Evolutionary conservation across 1,140 invertebrate species (phyloP).

Genomic region (Adelges cooleyi): DNA sequence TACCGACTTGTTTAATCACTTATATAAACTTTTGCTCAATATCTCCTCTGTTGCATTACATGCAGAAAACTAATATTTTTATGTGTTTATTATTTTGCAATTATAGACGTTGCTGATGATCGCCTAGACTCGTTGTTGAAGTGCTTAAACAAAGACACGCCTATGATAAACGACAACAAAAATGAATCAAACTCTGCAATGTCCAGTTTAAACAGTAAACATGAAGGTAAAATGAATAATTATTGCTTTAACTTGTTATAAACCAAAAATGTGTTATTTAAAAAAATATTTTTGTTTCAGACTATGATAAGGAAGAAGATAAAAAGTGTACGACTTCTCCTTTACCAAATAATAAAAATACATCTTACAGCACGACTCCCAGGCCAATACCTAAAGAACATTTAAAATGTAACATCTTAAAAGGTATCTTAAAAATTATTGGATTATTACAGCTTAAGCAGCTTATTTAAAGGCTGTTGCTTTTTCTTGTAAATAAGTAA

Average conservation of each 20-base stretch:
- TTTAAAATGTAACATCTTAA: constrained; percentile 89
- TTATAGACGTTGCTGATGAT: constrained; percentile 39
- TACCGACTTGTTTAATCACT: no score
- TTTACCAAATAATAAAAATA: constrained; percentile 54
- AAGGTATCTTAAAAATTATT: constrained; percentile 46
- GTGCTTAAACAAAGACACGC: constrained; percentile 46
- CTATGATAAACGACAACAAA: constrained; percentile 31
- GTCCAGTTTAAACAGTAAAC: constrained; percentile 31
- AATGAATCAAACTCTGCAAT: constrained; percentile 34
- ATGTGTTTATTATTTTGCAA: no score
- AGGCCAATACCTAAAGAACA: constrained; percentile 70
- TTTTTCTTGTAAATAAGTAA: no score
- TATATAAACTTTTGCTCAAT: no score
- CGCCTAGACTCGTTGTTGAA: constrained; percentile 51
- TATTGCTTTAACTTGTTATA: background rate
- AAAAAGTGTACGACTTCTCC: constrained; percentile 30
- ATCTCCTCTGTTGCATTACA: no score
- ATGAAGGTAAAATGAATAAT: constrained; percentile 29
- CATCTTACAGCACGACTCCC: constrained; percentile 47
- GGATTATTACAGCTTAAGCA: background rate
- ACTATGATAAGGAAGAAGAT: background rate
- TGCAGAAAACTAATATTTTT: no score
- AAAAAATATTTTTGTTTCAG: background rate
- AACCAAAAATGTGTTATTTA: background rate
- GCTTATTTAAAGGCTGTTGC: no score